A percentile compares a stretch with the other conserved stretches of the same genome.
Evolutionary conservation across 1,140 invertebrate species (phyloP).

Genomic region (Lamellibrachia luymesi): DNA sequence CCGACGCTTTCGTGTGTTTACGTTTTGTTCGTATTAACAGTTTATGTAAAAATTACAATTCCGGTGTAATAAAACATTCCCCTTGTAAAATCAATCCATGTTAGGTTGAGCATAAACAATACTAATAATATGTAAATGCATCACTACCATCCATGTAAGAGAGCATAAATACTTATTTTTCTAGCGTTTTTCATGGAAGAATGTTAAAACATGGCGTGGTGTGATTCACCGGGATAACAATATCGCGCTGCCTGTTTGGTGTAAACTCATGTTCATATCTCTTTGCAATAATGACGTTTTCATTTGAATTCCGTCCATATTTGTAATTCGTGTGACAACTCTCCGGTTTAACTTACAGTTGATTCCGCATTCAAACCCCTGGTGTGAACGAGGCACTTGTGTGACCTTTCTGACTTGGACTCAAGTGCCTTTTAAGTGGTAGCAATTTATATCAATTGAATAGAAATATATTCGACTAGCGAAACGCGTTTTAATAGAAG

Average conservation of each 20-base stretch:
- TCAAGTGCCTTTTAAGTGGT: neutral
- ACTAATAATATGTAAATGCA: no score
- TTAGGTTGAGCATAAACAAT: no score
- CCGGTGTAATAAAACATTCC: no score
- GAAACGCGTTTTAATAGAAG: neutral
- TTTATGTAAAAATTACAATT: no score
- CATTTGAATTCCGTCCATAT: neutral
- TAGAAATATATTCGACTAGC: neutral
- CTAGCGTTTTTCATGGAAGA: no score
- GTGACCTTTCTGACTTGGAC: neutral
- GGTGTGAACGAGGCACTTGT: neutral
- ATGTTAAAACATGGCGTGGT: neutral
- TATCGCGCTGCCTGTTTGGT: neutral
- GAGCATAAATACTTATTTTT: no score
- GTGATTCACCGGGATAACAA: neutral
- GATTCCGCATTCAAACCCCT: neutral
- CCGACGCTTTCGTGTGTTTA: no score
- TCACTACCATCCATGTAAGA: no score
- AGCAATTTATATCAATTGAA: neutral
- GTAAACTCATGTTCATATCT: neutral
- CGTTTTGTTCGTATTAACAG: no score
- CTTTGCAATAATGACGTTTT: neutral
- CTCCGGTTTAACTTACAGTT: neutral
- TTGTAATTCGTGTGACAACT: neutral
- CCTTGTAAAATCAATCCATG: no score